Evolutionary conservation across 2,113 vertebrate genomes (phyloP).

Genomic region (Brachypodius melanocephalos): DNA sequence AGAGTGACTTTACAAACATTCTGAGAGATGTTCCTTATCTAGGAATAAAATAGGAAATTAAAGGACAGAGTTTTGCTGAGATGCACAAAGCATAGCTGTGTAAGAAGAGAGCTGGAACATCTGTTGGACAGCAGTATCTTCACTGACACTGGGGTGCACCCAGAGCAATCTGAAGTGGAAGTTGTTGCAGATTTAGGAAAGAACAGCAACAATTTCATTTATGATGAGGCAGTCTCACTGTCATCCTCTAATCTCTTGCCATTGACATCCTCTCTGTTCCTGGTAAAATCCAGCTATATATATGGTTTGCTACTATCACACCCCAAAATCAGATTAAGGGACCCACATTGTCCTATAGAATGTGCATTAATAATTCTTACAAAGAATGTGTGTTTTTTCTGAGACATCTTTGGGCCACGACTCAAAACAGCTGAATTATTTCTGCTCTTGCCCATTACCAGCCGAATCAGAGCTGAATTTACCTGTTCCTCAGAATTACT

Average conservation of each 20-base stretch:
- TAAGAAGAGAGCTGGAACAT: not conserved
- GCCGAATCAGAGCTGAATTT: not conserved
- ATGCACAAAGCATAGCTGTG: not conserved
- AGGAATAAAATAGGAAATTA: not conserved
- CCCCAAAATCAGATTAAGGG: not conserved
- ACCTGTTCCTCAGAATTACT: not conserved
- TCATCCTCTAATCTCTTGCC: not conserved
- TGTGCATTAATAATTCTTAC: not conserved
- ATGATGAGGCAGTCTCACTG: not conserved
- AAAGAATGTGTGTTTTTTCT: not conserved
- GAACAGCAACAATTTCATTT: not conserved
- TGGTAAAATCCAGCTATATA: not conserved
- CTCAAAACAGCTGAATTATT: not conserved
- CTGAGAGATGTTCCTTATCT: not conserved
- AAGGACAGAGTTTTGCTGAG: not conserved
- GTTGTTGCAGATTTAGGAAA: not conserved
- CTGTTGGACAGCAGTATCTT: not conserved
- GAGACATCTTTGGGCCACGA: fast-evolving
- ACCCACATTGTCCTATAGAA: not conserved
- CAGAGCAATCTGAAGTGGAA: not conserved
- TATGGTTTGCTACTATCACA: fast-evolving
- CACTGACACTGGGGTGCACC: not conserved
- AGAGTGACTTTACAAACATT: not conserved
- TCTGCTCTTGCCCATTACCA: not conserved
- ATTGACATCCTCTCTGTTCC: not conserved